Percentiles rank a stretch among this genome's conserved stretches.
These are phyloP conservation scores for Brachyhypopomus gauderio DNA, from an alignment of 2,113 vertebrate species.

Conservation along the genomic window DNA sequence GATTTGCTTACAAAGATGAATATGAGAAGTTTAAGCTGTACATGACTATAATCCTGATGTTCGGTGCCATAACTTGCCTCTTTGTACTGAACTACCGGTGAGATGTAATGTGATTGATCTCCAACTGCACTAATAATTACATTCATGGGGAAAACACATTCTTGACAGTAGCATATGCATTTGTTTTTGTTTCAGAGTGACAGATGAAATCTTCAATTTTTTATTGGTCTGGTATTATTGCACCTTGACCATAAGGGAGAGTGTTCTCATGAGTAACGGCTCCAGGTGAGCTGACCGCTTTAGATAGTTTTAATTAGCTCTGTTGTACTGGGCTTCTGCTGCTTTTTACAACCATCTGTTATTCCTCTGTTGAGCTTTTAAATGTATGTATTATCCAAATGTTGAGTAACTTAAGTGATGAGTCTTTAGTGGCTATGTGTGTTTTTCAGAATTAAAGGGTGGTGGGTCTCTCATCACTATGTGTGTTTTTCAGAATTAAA, in stretches of 20 bases:
- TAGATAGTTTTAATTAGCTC: too few relatives aligned
- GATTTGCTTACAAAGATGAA: conserved; percentile 98
- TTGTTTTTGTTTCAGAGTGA: conserved; percentile 77
- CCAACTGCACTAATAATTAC: too few relatives aligned
- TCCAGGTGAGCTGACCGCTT: conserved; percentile 81
- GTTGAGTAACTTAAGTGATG: not conserved
- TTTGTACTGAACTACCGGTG: conserved; percentile 93
- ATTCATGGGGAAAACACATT: too few relatives aligned
- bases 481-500: conserved; percentile 88
- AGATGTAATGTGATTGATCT: conserved; percentile 23
- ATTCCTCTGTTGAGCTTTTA: too few relatives aligned
- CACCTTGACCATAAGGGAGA: conserved; percentile 95
- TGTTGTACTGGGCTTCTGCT: not conserved
- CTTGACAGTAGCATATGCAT: too few relatives aligned
- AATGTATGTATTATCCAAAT: too few relatives aligned
- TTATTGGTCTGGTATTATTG: conserved; percentile 98
- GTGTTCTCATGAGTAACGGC: conserved; percentile 94
- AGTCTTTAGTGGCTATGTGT: not conserved
- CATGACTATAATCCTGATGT: conserved; percentile 94
- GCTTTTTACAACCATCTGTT: too few relatives aligned
- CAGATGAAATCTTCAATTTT: conserved; percentile 97
- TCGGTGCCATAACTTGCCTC: conserved; percentile 89
- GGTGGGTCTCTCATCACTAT: conserved; percentile 98
- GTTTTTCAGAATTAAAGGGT: conserved; percentile 89
- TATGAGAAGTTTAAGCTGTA: conserved; percentile 99